Base-by-base conservation (phyloP, 2,797 vertebrate species). In the Fistularia commersonii region DNA sequence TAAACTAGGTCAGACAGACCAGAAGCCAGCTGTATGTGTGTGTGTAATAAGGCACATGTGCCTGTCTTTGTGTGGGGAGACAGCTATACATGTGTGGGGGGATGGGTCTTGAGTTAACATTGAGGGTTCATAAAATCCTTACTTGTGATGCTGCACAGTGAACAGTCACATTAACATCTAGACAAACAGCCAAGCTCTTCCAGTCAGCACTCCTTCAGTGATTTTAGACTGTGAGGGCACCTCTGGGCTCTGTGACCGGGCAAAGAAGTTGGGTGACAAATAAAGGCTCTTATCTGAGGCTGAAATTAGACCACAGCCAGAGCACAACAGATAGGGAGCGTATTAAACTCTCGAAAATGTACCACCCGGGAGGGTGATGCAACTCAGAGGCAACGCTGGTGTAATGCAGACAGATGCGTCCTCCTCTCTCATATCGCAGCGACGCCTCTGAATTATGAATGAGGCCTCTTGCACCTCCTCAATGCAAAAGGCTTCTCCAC, bases 1-100 rank as follows among this genome's bases (percentile, higher is more conserved):
- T 82, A 86, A 90, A 89, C 66, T 89, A 83, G 86, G 88, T 90
- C 86, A 88, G 83, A 84, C 79, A 82, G 81, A 85, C 82, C 79
- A 85, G 82, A 83, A 86, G 82, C 79, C 77, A 81, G 83, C 81
- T 60, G 59, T 43, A 45, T 57, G 48, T 43, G 54, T 45, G 63
- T 67, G 57, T 79, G 70, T 73, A 79, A 82, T 74, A 80, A 78
- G 69, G 75, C 81, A 80, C 81, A 82, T 75, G 78, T 57, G 61
- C 74, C 66, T 81, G 79, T 79, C 83, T 88, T 85, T 88, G 85
- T 85, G 83, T 82, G 66, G 70, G 75, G 78, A 81, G 76, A 84
- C 67, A 70, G 69, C 74, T 79, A 70, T 81, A 77, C 63, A 8
- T 79, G 64, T 65, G 52, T 32, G 11, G 74, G 65, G 79, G 74